Evolutionary conservation across 2,888 invertebrate genomes (phyloP).

Genomic region (Branchipolynoe longqiensis): DNA sequence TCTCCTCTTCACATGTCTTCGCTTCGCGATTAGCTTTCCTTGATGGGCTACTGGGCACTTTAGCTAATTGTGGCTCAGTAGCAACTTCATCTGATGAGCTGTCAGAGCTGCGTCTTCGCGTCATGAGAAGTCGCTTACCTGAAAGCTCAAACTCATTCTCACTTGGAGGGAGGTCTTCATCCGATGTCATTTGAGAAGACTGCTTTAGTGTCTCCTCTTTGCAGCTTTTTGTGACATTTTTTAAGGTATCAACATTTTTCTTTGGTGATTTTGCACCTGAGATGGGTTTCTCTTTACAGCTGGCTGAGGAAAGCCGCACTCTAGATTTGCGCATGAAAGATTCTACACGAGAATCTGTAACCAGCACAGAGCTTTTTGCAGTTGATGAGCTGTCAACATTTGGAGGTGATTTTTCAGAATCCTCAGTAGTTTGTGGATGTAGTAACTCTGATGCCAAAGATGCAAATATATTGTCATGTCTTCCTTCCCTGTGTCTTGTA

Average conservation of each 20-base stretch:
- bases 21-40: conserved; percentile 19
- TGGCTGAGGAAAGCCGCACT: not conserved
- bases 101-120: conserved; percentile 52
- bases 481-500: not conserved
- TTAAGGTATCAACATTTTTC: not conserved
- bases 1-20: not conserved
- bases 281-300: not conserved
- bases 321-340: conserved; percentile 4
- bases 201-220: not conserved
- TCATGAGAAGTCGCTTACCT: not conserved
- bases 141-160: conserved; percentile 15
- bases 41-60: not conserved
- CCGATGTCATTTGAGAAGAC: not conserved
- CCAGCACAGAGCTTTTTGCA: too few species aligned
- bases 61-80: not conserved
- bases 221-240: not conserved
- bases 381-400: too few species aligned
- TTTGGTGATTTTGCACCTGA: not conserved
- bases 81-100: conserved; percentile 51
- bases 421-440: not conserved
- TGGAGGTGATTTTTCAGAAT: too few species aligned
- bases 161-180: conserved; percentile 9
- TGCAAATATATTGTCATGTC: conserved; percentile 47
- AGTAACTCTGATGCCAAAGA: conserved; percentile 42
- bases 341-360: conserved; percentile 22